A percentile compares a stretch with the other conserved stretches of the same genome.
Conservation (phyloP, 2,888 invertebrate genomes). For the Cantharis flavilabris region DNA sequence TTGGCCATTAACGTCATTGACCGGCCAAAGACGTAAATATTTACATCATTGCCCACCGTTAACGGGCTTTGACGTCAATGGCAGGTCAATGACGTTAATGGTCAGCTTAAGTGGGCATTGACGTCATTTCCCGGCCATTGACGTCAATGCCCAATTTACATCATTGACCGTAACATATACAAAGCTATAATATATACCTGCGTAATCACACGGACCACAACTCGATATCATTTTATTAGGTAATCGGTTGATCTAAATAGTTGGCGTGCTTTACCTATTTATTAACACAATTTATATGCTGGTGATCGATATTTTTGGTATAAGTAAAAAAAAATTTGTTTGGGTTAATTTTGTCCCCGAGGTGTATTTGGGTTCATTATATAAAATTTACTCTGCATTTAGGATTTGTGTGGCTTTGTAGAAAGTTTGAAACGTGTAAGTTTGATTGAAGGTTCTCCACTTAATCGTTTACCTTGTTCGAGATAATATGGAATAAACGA, state of each 20-base stretch:
- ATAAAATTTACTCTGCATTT: neutral
- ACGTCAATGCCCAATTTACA: no score
- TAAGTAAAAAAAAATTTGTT: neutral
- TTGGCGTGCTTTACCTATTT: neutral
- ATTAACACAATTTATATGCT: neutral
- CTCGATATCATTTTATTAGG: neutral
- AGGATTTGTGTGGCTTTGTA: neutral
- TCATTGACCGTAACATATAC: no score
- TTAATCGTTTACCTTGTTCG: neutral
- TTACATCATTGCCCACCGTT: no score
- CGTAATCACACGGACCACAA: neutral
- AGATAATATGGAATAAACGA: slow-evolving; percentile 12
- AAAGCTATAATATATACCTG: no score
- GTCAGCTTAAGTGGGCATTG: no score
- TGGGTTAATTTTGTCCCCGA: neutral
- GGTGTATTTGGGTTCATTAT: neutral
- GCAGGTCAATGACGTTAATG: no score
- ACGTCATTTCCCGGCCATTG: no score
- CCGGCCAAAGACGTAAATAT: no score
- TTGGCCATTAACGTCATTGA: no score
- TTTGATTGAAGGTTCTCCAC: neutral
- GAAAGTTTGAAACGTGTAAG: neutral
- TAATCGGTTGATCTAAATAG: neutral
- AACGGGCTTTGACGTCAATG: no score
- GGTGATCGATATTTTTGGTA: neutral